Percentiles rank a stretch among this genome's conserved stretches.
Conservation (phyloP, 2,797 vertebrate species). For the Sebastes nivosus region DNA sequence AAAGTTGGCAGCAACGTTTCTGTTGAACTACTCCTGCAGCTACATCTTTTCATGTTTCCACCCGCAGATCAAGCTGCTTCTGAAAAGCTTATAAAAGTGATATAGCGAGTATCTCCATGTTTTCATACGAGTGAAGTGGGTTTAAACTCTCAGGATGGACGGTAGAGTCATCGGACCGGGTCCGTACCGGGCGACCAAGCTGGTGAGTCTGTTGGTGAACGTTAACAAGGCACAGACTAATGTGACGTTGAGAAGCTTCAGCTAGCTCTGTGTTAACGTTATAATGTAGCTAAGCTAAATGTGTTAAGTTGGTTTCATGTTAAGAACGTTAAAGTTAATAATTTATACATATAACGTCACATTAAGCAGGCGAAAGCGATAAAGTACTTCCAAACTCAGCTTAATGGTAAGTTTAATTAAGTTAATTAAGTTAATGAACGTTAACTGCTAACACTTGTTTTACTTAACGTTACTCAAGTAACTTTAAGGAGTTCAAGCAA, state of each 20-base stretch:
- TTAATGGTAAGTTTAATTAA: background rate
- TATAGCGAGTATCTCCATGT: conserved; percentile 21
- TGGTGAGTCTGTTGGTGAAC: conserved; percentile 81
- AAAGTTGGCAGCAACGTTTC: conserved; percentile 71
- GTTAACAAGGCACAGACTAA: background rate
- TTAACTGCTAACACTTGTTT: background rate
- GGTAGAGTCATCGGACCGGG: conserved; percentile 84
- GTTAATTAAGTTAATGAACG: background rate
- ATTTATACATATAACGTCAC: too few species aligned
- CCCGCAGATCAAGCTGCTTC: background rate
- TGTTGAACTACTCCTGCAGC: accelerated
- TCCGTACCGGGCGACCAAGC: conserved; percentile 88
- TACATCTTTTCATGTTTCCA: background rate
- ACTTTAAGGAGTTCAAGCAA: background rate
- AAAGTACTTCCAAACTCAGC: background rate
- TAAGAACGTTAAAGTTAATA: background rate
- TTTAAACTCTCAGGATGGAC: conserved; percentile 48
- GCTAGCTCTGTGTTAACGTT: background rate
- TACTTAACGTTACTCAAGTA: background rate
- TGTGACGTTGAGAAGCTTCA: background rate
- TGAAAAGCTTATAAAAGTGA: background rate
- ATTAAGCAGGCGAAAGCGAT: background rate
- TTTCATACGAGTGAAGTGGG: background rate
- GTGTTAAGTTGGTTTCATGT: background rate
- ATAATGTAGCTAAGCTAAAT: background rate